Evolutionary conservation across 2,113 vertebrate genomes (phyloP).

Genomic region (Phylloscopus trochilus): DNA sequence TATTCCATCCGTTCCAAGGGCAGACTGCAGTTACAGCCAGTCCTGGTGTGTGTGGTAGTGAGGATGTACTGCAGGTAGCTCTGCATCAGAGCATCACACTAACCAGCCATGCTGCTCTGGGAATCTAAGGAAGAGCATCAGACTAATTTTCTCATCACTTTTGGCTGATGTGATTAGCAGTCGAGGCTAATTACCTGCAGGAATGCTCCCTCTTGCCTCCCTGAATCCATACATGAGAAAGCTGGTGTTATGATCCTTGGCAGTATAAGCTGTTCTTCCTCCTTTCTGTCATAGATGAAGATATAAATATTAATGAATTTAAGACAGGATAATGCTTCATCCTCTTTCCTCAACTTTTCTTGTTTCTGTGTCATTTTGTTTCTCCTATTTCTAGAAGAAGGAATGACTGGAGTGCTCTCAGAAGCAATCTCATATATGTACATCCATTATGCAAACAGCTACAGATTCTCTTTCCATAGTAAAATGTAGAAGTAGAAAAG

Average conservation of each 20-base stretch:
- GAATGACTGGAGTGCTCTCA: not conserved
- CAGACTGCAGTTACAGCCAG: not conserved
- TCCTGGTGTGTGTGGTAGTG: not conserved
- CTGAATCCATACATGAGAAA: not conserved
- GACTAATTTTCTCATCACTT: slow-evolving; percentile 49
- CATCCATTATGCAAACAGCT: not conserved
- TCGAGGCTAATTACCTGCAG: slow-evolving; percentile 46
- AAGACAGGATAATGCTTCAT: not conserved
- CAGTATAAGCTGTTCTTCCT: not conserved
- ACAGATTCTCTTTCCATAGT: not conserved
- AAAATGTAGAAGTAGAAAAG: not conserved
- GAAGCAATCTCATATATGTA: not conserved
- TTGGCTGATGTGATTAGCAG: slow-evolving; percentile 50
- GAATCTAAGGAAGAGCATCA: not conserved
- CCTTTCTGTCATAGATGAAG: not conserved
- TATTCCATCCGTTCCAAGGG: not conserved
- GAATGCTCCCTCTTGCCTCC: slow-evolving; percentile 2
- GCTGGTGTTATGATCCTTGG: not conserved
- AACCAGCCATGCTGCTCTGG: slow-evolving; percentile 8
- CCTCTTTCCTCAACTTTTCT: not conserved
- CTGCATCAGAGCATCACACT: not conserved
- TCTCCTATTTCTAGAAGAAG: not conserved
- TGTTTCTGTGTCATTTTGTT: not conserved
- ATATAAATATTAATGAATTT: not conserved
- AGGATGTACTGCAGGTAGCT: not conserved